Evolutionary conservation across 2,797 vertebrate genomes (phyloP).

Genomic region (Perodicticus potto): DNA sequence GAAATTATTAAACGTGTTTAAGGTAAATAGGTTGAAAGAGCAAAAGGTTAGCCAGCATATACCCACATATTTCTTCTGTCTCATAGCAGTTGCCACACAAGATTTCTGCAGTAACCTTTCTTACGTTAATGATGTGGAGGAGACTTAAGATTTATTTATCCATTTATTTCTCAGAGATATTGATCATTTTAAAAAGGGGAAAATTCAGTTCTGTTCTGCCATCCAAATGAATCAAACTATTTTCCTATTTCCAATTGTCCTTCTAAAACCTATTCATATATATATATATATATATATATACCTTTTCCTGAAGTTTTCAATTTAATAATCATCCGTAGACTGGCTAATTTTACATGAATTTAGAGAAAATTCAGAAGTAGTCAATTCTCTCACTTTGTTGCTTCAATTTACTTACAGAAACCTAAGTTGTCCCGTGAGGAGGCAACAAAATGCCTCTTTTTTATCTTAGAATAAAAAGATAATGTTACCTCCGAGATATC

Average conservation of each 20-base stretch:
- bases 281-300: neutral
- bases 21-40: conserved; percentile 33
- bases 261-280: conserved; percentile 38
- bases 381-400: conserved; percentile 23
- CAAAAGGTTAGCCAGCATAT: neutral
- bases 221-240: conserved; percentile 41
- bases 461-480: neutral
- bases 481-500: conserved; percentile 1
- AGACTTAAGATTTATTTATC: conserved; percentile 38
- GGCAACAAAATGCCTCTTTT: neutral
- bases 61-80: neutral
- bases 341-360: conserved; percentile 25
- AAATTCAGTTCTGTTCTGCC: conserved; percentile 41
- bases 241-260: conserved; percentile 24
- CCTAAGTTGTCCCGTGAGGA: neutral
- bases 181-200: conserved; percentile 1
- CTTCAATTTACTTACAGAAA: conserved; percentile 49
- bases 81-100: neutral
- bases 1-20: conserved; percentile 16
- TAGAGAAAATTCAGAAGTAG: conserved; percentile 52
- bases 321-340: neutral
- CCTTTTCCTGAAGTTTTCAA: neutral
- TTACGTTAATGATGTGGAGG: neutral
- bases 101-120: neutral
- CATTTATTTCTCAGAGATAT: conserved; percentile 41